Evolutionary conservation across 2,797 vertebrate species (phyloP).

Genomic region (Typhlichthys subterraneus): DNA sequence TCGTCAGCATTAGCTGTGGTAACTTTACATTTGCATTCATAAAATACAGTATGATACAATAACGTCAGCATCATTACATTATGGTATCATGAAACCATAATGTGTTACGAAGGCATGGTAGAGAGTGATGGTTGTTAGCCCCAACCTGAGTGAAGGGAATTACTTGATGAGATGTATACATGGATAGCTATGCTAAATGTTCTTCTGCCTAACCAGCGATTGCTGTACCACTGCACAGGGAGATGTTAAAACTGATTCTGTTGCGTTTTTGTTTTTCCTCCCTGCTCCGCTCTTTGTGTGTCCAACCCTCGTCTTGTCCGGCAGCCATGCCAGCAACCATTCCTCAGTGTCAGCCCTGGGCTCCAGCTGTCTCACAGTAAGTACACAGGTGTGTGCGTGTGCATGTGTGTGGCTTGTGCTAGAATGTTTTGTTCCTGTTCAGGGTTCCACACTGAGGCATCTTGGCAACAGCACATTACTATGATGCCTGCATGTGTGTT

Average conservation of each 20-base stretch:
- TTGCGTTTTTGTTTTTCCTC: background rate
- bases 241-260: conserved; percentile 11
- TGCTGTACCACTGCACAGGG: background rate
- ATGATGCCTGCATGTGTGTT: too few relatives aligned
- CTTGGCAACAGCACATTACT: too few relatives aligned
- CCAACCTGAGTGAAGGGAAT: background rate
- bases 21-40: too few relatives aligned
- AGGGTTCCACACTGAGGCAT: too few relatives aligned
- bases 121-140: background rate
- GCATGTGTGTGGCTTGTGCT: too few relatives aligned
- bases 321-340: conserved; percentile 85
- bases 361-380: conserved; percentile 84
- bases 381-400: conserved; percentile 44
- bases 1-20: too few relatives aligned
- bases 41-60: too few relatives aligned
- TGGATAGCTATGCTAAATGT: too few relatives aligned
- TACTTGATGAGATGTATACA: background rate
- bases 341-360: conserved; percentile 83
- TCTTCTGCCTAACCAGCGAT: background rate
- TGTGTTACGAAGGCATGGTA: background rate
- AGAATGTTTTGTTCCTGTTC: too few relatives aligned
- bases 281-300: conserved; percentile 16
- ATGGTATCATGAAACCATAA: too few relatives aligned
- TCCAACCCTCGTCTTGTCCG: conserved; percentile 60
- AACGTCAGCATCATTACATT: too few relatives aligned